Evolutionary conservation across 2,113 vertebrate genomes (phyloP), one percentile per base, ranked within the genome.

Genomic region (Mohoua ochrocephala): DNA sequence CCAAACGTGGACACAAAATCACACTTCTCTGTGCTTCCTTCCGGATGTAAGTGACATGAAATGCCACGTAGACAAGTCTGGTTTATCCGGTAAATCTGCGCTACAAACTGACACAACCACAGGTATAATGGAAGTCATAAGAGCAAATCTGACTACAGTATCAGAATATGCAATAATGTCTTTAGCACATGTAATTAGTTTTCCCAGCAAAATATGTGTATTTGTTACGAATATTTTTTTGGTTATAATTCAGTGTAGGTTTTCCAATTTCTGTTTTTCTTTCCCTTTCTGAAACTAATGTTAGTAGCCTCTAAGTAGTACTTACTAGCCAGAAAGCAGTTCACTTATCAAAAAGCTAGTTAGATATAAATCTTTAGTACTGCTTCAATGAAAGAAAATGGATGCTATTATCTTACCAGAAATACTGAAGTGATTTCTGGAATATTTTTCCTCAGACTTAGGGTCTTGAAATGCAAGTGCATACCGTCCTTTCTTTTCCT

Each of bases 1-100:
- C 85, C 95, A 1, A 79, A 98, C 98, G 24, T 99, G 98, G 98
- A 98, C 97, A 95, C 97, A 71, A 82, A 97, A 92, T 53, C 95
- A 97, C 60, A 41, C 35, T 69, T 94, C 97, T 87, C 37, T 81
- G 23, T 96, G 86, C 93, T 95, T 84, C 93, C 64, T 89, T 87
- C 77, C 95, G 94, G 92, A 97, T 71, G 11, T 92, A 84, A 96
- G 70, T 89, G 93, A 93, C 47, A 11, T 68, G 73, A 91, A 94
- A 24, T 60, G 56, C 75, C 91, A 95, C 84, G 75, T 27, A 81
- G 93, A 93, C 14, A 95, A 95, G 37, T 89, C 92, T 76, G 37
- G 3, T 83, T 92, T 94, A 92, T 77, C 47, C n/a, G 95, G 71
- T 53, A 91, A 85, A 95, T 94, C 94, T 91, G 77, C 3, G 1